Conservation (phyloP, 2,888 invertebrate genomes). For the Panorpa germanica region DNA sequence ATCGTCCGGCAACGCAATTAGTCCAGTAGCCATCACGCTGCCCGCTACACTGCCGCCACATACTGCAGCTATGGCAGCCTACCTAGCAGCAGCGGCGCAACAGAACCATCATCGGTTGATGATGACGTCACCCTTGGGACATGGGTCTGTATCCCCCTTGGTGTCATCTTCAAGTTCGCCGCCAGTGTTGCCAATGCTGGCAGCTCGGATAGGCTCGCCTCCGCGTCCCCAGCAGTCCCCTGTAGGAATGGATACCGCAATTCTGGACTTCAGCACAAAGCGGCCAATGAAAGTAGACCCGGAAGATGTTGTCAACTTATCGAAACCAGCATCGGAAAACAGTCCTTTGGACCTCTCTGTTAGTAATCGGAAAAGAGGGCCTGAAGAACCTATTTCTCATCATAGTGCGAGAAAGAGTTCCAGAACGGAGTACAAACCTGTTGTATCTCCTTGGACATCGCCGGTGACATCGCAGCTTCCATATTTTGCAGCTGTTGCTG, state of each 20-base stretch:
- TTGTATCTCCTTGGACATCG: slow-evolving; percentile 59
- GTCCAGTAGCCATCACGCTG: slow-evolving; percentile 44
- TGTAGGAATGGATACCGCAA: slow-evolving; percentile 35
- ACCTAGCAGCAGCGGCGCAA: slow-evolving; percentile 48
- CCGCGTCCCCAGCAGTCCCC: slow-evolving; percentile 34
- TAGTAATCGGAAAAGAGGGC: slow-evolving; percentile 50
- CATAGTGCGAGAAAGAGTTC: slow-evolving; percentile 42
- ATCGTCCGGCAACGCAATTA: slow-evolving; percentile 32
- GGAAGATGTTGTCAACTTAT: slow-evolving; percentile 48
- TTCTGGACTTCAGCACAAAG: slow-evolving; percentile 68
- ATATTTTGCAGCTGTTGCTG: slow-evolving; percentile 60
- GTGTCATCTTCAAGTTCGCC: slow-evolving; percentile 20
- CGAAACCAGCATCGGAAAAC: slow-evolving; percentile 35
- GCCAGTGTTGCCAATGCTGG: slow-evolving; percentile 26
- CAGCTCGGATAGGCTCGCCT: slow-evolving; percentile 21
- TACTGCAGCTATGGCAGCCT: slow-evolving; percentile 53
- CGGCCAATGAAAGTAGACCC: slow-evolving; percentile 31
- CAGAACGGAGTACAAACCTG: slow-evolving; percentile 44
- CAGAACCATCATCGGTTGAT: slow-evolving; percentile 56
- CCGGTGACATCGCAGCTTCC: slow-evolving; percentile 61
- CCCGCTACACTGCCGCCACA: slow-evolving; percentile 49
- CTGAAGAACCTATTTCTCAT: slow-evolving; percentile 33
- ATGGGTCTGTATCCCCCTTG: slow-evolving; percentile 44
- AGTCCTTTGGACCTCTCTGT: slow-evolving; percentile 69
- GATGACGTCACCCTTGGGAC: slow-evolving; percentile 54